phyloP scores from a whole-genome alignment of 2,113 vertebrate species.

The Irena cyanogastra region DNA sequence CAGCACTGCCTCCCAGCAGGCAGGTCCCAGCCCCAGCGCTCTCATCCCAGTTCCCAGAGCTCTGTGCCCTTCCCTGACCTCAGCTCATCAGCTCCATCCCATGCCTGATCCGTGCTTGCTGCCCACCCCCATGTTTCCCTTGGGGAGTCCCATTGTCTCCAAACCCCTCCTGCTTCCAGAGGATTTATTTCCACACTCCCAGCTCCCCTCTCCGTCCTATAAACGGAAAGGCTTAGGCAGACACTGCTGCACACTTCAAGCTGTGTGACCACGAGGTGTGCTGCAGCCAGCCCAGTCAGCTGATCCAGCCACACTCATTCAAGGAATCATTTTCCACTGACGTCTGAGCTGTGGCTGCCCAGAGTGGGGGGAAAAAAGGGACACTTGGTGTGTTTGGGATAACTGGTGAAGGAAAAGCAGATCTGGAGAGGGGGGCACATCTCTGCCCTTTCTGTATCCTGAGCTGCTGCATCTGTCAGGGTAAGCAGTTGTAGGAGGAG shows the following conservation, averaged over 20 bases:
- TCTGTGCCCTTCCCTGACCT: not conserved
- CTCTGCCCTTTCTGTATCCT: fast-evolving
- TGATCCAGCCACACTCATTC: constrained; percentile 26
- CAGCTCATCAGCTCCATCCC: not conserved
- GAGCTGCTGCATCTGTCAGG: not conserved
- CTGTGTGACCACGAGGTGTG: constrained; percentile 12
- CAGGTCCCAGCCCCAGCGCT: not conserved
- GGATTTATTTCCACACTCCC: not conserved
- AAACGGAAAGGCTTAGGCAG: constrained; percentile 36
- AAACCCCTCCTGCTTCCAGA: not conserved
- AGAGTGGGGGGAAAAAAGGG: not conserved
- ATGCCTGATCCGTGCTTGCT: not conserved
- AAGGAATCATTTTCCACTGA: constrained; percentile 50
- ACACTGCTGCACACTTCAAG: not conserved
- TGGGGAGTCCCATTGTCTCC: not conserved
- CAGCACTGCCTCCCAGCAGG: not conserved
- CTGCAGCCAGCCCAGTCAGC: constrained; percentile 24
- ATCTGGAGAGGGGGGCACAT: not conserved
- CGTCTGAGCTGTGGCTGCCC: not conserved
- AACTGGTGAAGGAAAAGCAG: not conserved
- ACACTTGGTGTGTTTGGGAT: not conserved
- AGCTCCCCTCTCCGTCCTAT: not conserved
- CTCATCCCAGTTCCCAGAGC: not conserved
- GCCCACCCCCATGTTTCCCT: not conserved
- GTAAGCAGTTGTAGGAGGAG: not conserved